A percentile compares a stretch with the other conserved stretches of the same genome.
Evolutionary conservation across 1,140 invertebrate species (phyloP).

Genomic region (Cyrtorhinus lividipennis): DNA sequence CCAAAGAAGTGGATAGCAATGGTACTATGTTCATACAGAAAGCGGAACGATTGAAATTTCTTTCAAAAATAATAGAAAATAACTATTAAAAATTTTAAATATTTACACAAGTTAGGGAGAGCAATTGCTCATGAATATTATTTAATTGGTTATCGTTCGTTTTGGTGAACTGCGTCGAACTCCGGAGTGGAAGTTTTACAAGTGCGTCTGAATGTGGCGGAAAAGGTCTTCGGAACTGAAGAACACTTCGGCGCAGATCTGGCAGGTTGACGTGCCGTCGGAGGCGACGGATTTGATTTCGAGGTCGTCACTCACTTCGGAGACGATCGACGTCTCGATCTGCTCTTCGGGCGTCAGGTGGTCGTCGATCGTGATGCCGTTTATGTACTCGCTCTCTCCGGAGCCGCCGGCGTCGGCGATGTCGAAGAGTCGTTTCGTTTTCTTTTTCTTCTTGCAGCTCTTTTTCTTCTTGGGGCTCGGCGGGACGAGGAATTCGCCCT

Average conservation of each 20-base stretch:
- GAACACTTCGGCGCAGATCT: constrained; percentile 65
- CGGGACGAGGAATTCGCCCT: neutral
- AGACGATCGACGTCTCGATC: constrained; percentile 23
- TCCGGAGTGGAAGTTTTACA: constrained; percentile 33
- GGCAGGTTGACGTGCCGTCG: constrained; percentile 35
- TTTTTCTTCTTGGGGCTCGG: constrained; percentile 12
- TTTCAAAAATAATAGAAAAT: too few species aligned
- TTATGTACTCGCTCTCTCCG: constrained; percentile 16
- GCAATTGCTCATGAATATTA: too few species aligned
- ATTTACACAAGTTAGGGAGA: too few species aligned
- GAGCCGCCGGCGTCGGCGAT: constrained; percentile 10
- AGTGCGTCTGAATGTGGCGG: constrained; percentile 63
- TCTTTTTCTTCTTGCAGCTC: constrained; percentile 5
- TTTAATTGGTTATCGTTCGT: too few species aligned
- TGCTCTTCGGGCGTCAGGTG: constrained; percentile 13
- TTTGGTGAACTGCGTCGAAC: too few species aligned
- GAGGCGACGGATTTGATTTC: constrained; percentile 22
- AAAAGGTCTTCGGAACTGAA: constrained; percentile 51
- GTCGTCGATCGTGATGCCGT: constrained; percentile 13
- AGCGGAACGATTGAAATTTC: too few species aligned
- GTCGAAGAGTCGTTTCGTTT: constrained; percentile 13
- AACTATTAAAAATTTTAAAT: too few species aligned
- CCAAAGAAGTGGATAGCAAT: too few species aligned
- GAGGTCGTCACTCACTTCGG: constrained; percentile 22
- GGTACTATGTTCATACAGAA: too few species aligned